Evolutionary conservation across 2,888 invertebrate genomes (phyloP), one percentile per base, ranked within the genome.

Genomic region (Atrina japonica): DNA sequence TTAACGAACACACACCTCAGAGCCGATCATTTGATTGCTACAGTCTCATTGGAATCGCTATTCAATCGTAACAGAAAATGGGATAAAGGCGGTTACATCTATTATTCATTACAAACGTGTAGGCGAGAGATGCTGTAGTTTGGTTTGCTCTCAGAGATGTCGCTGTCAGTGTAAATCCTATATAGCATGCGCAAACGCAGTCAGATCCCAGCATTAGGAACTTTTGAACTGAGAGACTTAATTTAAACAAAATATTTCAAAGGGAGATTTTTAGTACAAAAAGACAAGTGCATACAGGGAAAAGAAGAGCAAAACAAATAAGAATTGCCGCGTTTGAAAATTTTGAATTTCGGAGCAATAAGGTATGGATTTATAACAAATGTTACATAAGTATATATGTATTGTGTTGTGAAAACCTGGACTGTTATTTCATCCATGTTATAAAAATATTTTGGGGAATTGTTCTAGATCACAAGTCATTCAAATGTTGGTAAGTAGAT

Each of bases 101-200:
- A 67, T 67, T 60, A 67, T 67, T 67, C 67, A 67, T 67, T 52
- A 60, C 52, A 49, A 11, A 11, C 50, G 67, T 67, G 67, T 67
- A 67, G 67, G 67, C 67, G 67, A 59, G 47, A 50, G 50, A 29
- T 25, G 41, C 47, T 47, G 27, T 35, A 21, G 35, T 35, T 40
- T 40, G 35, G 56, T 56, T 56, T 21, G 40, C 35, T 56, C 56
- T 56, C 35, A 21, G 59, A 59, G 59, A 59, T 59, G 59, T 59
- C 45, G 59, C 59, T 59, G 27, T 16, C 18, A 45, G 21, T 45
- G 43, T 16, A 45, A 29, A 25, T 27, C 27, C 29, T 59, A 59
- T 59, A 59, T 59, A 59, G 59, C 59, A 59, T 59, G 59, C 59
- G 59, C 59, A 59, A 27, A 43, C 27, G 25, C 27, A 45, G 27